Evolutionary conservation across 2,888 invertebrate genomes (phyloP), one percentile per base, ranked within the genome.

Genomic region (Thecophora atra): DNA sequence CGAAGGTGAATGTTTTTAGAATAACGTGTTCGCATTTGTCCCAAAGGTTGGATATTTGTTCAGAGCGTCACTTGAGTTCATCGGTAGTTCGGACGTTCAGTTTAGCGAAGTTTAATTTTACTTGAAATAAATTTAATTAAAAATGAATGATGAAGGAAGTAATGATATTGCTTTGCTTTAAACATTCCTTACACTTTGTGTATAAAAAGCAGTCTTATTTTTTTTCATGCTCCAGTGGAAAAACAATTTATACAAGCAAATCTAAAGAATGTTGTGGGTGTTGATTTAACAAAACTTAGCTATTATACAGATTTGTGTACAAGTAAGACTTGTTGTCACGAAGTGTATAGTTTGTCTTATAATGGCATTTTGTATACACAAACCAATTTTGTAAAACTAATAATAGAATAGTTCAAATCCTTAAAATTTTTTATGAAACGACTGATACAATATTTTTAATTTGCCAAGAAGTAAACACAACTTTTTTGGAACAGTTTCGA

Each of bases 401-500:
- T 44, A 62, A 65, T 51, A 51, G 28, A 56, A 72, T 65, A 63
- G 52, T 56, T 51, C 64, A 54, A 67, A 52, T 67, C 30, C 56
- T 65, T 58, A 70, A 58, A n/a, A 54, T 72, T 44, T 69, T 72
- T 63, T 72, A 68, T 30, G 37, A 44, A 19, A 52, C 66, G 58
- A 68, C 21, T 42, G n/a, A n/a, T n/a, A n/a, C n/a, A 68, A 62
- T 30, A 42, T 71, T 63, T 71, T 54, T 71, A 54, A 63, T 47
- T 54, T 71, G 71, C 54, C 71, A 71, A 63, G 70, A 71, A 71
- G 64, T 64, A 44, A 64, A 71, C 63, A 71, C 70, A 71, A 66
- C 54, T 62, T 62, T 72, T 72, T 72, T 68, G 62, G 62, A 67
- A 62, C 60, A 42, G 26, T 62, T 54, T 52, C 58, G 52, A 37